Base-by-base conservation (phyloP, 2,888 invertebrate species). In the Calephelis perditalis region DNA sequence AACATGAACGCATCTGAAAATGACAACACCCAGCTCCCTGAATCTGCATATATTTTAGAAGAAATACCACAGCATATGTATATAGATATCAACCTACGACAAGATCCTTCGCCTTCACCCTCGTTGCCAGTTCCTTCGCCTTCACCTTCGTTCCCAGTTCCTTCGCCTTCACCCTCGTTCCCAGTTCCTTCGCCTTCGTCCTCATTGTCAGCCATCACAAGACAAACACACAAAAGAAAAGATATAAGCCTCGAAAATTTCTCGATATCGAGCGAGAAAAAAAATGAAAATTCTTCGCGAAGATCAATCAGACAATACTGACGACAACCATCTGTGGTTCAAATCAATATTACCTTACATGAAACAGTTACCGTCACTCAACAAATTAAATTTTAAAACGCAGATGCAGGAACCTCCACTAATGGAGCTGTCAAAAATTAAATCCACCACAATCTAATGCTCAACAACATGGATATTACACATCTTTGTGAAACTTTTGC, bases 331-430 rank as follows among this genome's bases (percentile, higher is more conserved):
- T 62, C 66, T 63, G 61, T 71, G 67, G 69, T 71, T 70, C 63
- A 70, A 67, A 68, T 71, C 69, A 5, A 70, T 70, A 66, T 68
- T 70, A 64, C 68, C 71, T 62, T 71, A 70, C 26, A 69, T 71
- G 60, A 70, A 70, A 69, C 65, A 67, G 66, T 66, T 71, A 47
- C 68, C 70, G 57, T 63, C 70, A 65, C 26, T 71, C 7, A 70
- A 68, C 58, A 71, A 68, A 66, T 69, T 70, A 70, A 63, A 65
- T 65, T 71, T 71, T 67, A 67, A 68, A 66, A 71, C 68, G 65
- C 70, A 70, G 52, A 67, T 68, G 64, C 71, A 71, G 67, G 69
- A 70, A 62, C 62, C 68, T 63, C 68, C 70, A 15, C 63, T 67
- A 67, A 67, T 37, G 57, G 69, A 71, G 66, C 64, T 71, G 59